Percentiles rank a stretch among this genome's conserved stretches.
These are phyloP conservation scores for Dryoscopus gambensis DNA, from an alignment of 2,113 vertebrate species.

Conservation along the genomic window DNA sequence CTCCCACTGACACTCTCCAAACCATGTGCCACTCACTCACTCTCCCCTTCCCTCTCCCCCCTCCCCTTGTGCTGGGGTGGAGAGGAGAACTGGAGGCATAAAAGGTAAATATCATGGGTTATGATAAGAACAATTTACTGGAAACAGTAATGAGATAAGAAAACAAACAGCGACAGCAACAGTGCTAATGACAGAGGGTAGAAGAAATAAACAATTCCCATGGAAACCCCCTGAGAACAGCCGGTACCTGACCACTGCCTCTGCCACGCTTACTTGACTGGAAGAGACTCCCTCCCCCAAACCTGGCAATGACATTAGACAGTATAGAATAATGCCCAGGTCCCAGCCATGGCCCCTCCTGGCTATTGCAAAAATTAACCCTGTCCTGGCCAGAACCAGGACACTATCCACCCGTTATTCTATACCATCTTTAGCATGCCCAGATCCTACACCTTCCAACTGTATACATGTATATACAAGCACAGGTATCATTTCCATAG, in stretches of 20 bases:
- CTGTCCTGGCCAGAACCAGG: neutral
- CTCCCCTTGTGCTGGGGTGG: neutral
- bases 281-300: neutral
- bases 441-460: neutral
- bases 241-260: neutral
- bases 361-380: neutral
- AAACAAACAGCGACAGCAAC: neutral
- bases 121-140: neutral
- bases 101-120: neutral
- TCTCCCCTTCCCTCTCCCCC: neutral
- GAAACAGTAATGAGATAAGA: neutral
- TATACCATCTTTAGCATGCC: neutral
- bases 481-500: neutral
- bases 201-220: neutral
- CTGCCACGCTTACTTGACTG: fast-evolving
- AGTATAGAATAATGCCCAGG: neutral
- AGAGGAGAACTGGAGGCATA: neutral
- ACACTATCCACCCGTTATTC: neutral
- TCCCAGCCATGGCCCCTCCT: neutral
- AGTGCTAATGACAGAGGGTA: neutral
- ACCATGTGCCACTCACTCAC: neutral
- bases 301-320: no score
- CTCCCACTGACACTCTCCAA: neutral
- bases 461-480: neutral
- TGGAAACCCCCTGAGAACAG: neutral